Conservation (phyloP, 2,888 invertebrate species). For the Electrophaes corylata region DNA sequence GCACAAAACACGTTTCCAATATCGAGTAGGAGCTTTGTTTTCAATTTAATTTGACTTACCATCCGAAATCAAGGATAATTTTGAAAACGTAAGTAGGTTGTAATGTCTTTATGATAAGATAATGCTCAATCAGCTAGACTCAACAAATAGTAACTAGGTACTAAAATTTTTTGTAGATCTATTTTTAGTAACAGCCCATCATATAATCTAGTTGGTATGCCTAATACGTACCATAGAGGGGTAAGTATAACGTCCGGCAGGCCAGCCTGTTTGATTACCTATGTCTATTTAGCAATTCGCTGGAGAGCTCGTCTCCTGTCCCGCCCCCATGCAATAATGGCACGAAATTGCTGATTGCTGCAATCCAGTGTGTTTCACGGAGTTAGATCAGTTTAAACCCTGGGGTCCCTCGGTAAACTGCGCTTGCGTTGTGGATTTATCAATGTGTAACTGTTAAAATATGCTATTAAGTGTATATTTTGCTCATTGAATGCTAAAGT, state of each 20-base stretch:
- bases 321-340: conserved; percentile 70
- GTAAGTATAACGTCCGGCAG: conserved; percentile 22
- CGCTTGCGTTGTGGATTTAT: conserved; percentile 45
- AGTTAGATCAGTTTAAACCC: conserved; percentile 70
- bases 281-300: conserved; percentile 67
- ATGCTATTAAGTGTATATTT: neutral
- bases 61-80: too few relatives aligned
- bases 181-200: neutral
- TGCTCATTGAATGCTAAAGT: neutral
- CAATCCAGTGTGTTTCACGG: conserved; percentile 70
- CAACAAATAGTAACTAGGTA: neutral
- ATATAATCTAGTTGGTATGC: neutral
- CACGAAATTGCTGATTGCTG: conserved; percentile 78
- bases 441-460: neutral
- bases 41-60: too few relatives aligned
- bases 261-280: conserved; percentile 45
- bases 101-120: neutral
- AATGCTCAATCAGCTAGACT: neutral
- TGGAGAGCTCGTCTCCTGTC: conserved; percentile 71
- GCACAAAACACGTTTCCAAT: too few relatives aligned
- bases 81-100: neutral
- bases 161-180: neutral
- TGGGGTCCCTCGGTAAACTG: conserved; percentile 46
- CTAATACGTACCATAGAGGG: neutral
- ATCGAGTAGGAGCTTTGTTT: too few relatives aligned